phyloP scores from a whole-genome alignment of 37 sponge, comb jelly and placozoan genomes.

The Halichondria panicea region DNA sequence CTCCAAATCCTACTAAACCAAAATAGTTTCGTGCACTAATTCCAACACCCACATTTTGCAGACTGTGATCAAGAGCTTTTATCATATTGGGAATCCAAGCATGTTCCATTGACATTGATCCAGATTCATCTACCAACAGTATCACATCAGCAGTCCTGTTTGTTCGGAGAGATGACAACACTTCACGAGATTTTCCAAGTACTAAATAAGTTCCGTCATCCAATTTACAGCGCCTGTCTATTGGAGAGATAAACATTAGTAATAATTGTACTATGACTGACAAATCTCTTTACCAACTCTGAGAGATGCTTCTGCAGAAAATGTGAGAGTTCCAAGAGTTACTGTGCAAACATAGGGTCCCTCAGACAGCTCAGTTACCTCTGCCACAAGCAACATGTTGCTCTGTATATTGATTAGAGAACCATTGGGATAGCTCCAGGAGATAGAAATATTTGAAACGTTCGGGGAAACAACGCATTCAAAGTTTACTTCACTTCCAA shows the following conservation, averaged over 20 bases:
- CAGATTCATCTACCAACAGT: conserved; percentile 83
- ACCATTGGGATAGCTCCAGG: too few relatives aligned
- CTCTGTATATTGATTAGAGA: too few relatives aligned
- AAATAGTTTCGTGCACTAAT: conserved; percentile 34
- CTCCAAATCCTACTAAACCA: conserved; percentile 78
- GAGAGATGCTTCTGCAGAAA: too few relatives aligned
- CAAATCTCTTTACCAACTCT: not conserved
- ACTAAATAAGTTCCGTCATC: conserved; percentile 9
- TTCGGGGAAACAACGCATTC: too few relatives aligned
- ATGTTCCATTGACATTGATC: conserved; percentile 83
- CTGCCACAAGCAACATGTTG: too few relatives aligned
- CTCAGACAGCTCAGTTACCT: too few relatives aligned
- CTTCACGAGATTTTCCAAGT: conserved; percentile 2
- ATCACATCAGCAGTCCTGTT: conserved; percentile 60
- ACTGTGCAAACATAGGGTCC: too few relatives aligned
- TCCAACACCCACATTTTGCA: conserved; percentile 48
- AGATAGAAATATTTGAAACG: too few relatives aligned
- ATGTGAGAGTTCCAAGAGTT: too few relatives aligned
- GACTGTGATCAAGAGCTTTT: conserved; percentile 31
- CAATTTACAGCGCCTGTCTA: conserved; percentile 29
- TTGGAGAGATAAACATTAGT: not conserved
- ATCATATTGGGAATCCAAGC: conserved; percentile 64
- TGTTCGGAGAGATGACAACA: not conserved
- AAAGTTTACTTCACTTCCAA: too few relatives aligned
- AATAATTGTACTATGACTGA: not conserved